phyloP scores from a whole-genome alignment of 1,140 invertebrate genomes.

The Neodiprion lecontei region DNA sequence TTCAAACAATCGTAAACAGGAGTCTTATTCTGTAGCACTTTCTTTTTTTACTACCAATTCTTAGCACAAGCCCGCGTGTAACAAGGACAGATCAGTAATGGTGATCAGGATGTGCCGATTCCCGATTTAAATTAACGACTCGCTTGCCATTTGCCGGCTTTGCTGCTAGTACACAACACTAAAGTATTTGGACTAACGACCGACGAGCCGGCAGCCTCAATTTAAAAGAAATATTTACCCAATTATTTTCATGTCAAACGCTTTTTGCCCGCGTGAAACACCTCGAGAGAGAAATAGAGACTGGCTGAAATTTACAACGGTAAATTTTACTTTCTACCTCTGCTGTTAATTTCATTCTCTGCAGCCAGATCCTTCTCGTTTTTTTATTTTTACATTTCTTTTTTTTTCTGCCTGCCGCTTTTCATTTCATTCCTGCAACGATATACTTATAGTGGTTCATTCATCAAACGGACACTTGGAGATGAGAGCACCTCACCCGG shows the following conservation, averaged over 20 bases:
- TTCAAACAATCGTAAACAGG: background rate
- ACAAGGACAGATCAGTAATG: too few species aligned
- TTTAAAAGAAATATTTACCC: slow-evolving; percentile 8
- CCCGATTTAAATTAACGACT: background rate
- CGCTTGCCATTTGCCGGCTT: background rate
- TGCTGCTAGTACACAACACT: background rate
- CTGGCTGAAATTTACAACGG: slow-evolving; percentile 4
- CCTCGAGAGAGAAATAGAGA: background rate
- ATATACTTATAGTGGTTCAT: too few species aligned
- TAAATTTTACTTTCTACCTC: slow-evolving; percentile 10
- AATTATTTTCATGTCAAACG: slow-evolving; percentile 3
- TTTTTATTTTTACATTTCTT: background rate
- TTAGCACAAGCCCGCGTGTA: too few species aligned
- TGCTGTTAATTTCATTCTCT: slow-evolving; percentile 2
- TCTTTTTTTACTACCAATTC: background rate
- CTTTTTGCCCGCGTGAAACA: background rate
- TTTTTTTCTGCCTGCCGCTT: slow-evolving; percentile 15
- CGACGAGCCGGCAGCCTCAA: background rate
- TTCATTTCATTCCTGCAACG: background rate
- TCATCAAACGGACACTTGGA: too few species aligned
- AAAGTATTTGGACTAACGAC: background rate
- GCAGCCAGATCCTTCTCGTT: background rate
- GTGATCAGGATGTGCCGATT: too few species aligned
- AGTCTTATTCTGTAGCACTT: background rate
- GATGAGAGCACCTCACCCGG: too few species aligned